Percentiles rank a stretch among this genome's conserved stretches.
Conservation (phyloP, 2,113 vertebrate genomes). For the Rhea pennata region DNA sequence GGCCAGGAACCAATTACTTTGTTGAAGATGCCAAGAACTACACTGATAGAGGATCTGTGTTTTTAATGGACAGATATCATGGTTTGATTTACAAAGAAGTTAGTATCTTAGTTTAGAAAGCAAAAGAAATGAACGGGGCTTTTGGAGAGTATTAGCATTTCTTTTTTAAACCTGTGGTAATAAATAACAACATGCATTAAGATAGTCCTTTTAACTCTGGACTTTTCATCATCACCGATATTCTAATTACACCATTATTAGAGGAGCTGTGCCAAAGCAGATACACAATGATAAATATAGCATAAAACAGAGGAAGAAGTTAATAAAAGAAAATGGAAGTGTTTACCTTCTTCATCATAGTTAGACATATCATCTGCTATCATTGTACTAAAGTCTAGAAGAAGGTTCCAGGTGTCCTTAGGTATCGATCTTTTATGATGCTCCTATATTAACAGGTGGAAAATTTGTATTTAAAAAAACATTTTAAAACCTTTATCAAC, state of each 20-base stretch:
- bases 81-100: not conserved
- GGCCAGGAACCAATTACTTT: not conserved
- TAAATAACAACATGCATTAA: not conserved
- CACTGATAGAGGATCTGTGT: not conserved
- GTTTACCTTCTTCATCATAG: conserved; percentile 89
- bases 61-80: not conserved
- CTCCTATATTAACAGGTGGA: conserved; percentile 73
- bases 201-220: not conserved
- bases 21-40: not conserved
- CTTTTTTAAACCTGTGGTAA: not conserved
- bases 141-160: not conserved
- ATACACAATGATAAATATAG: not conserved
- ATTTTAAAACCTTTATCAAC: not conserved
- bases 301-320: not conserved
- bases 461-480: conserved; percentile 5
- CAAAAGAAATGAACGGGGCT: not conserved
- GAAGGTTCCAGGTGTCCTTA: conserved; percentile 89
- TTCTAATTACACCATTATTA: not conserved
- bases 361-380: conserved; percentile 91
- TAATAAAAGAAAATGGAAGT: not conserved
- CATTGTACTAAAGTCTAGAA: conserved; percentile 90
- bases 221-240: not conserved
- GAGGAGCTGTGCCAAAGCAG: not conserved
- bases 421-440: conserved; percentile 91
- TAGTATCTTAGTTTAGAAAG: not conserved